These are phyloP conservation scores for Mico argentatus DNA, from an alignment of 2,797 vertebrate species.

Conservation along the genomic window DNA sequence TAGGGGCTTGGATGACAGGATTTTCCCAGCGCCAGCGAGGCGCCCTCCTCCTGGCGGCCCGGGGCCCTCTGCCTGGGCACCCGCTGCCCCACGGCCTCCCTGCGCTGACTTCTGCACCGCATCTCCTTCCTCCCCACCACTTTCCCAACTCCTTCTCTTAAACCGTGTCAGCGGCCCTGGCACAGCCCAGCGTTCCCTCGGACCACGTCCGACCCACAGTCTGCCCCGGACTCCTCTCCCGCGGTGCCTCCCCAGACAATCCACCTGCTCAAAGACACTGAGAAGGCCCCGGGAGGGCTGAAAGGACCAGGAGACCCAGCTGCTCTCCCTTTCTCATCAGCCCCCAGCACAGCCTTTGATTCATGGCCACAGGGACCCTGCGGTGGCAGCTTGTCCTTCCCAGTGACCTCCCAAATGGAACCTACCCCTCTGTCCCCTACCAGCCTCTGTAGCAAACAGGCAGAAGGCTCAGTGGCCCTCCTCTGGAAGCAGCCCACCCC, in stretches of 20 bases:
- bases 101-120: conserved; percentile 1
- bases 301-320: not conserved
- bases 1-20: not conserved
- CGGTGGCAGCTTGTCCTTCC: conserved; percentile 51
- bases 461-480: not conserved
- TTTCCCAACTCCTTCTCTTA: conserved; percentile 46
- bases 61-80: not conserved
- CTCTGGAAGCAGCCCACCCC: not conserved
- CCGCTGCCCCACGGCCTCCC: not conserved
- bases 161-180: not conserved
- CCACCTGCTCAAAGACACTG: not conserved
- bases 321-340: accelerated
- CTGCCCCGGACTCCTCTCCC: not conserved
- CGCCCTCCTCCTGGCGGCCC: not conserved
- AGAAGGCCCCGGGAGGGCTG: not conserved
- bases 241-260: not conserved
- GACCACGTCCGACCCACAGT: not conserved
- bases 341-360: conserved; percentile 17
- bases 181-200: accelerated
- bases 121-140: conserved; percentile 21
- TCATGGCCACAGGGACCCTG: conserved; percentile 47
- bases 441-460: not conserved
- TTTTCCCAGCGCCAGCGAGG: not conserved
- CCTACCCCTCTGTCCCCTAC: not conserved
- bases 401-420: conserved; percentile 59